Percentiles rank a stretch among this genome's conserved stretches.
Conservation (phyloP, 2,113 vertebrate genomes). For the Aplodontia rufa region DNA sequence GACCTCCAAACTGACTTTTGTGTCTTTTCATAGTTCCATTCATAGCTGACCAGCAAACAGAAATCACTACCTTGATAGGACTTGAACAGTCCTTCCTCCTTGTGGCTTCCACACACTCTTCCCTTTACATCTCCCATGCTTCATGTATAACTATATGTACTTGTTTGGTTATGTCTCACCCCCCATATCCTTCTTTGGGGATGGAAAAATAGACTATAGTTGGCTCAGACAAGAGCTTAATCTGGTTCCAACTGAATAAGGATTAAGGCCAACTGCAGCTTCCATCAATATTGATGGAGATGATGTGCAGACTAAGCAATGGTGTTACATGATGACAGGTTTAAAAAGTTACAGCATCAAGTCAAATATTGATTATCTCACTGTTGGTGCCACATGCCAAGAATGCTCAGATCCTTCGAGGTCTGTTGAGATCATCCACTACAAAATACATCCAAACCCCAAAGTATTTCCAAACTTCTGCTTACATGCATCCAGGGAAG, state of each 20-base stretch:
- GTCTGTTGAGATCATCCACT: neutral
- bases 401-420: slow-evolving; percentile 9
- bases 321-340: neutral
- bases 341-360: slow-evolving; percentile 39
- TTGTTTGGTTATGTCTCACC: slow-evolving; percentile 10
- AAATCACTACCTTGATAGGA: neutral
- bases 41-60: neutral
- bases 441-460: neutral
- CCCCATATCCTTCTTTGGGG: neutral
- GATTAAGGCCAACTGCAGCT: neutral
- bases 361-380: neutral
- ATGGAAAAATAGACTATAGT: neutral
- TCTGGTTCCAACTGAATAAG: slow-evolving; percentile 28
- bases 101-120: neutral
- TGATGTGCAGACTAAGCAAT: slow-evolving; percentile 30
- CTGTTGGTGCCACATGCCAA: neutral
- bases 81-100: neutral
- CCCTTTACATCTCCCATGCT: neutral
- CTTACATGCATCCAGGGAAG: neutral
- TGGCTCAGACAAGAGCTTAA: slow-evolving; percentile 43
- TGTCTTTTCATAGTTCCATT: neutral
- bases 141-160: neutral
- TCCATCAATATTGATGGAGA: neutral
- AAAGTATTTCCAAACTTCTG: slow-evolving; percentile 47
- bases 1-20: neutral